Base-by-base conservation (phyloP, 2,888 invertebrate genomes). In the Eucriotettix oculatus region DNA sequence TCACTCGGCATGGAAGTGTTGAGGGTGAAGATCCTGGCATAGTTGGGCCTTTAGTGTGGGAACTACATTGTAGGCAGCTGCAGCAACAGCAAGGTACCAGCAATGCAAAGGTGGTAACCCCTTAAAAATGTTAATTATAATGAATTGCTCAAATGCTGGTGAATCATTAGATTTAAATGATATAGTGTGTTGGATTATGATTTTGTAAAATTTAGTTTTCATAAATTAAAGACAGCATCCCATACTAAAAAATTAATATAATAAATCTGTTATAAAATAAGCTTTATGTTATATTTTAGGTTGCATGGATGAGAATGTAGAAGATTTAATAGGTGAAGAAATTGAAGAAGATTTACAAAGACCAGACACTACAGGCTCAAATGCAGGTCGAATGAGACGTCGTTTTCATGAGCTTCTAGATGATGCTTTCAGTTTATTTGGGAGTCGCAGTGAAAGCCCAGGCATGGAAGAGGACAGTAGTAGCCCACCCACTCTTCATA, bases 1-100 rank as follows among this genome's bases (percentile, higher is more conserved):
- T 63, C 40, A 75, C 79, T 5, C 75, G 88, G 42, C 80, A 86
- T 54, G 85, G 85, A 57, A 90, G 90, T 69, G 79, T 85, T 57
- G 85, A 84, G 66, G 69, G 71, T 10, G 77, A 76, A 65, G 90
- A 90, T 73, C 89, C 90, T 0, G 90, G 90, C 1, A 85, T 90
- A 9, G 81, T 90, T 43, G 90, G 90, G 0, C 90, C 90, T 0
- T 74, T 89, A 58, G 90, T 90, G 10, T 90, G 90, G 90, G 86
- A 86, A 70, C 76, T 87, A 61, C 87, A 87, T 68, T 84, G 85
- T 68, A 86, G 86, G 70, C 79, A 82, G 66, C 75, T 63, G 43
- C 59, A 60, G 12, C 52, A 17, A 52, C 29, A 29, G 29, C 29
- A 29, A 29, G 29, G 29, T 29, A 29, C 29, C 29, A 29, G 29